Evolutionary conservation across 2,888 invertebrate species (phyloP).

Genomic region (Clivina fossor): DNA sequence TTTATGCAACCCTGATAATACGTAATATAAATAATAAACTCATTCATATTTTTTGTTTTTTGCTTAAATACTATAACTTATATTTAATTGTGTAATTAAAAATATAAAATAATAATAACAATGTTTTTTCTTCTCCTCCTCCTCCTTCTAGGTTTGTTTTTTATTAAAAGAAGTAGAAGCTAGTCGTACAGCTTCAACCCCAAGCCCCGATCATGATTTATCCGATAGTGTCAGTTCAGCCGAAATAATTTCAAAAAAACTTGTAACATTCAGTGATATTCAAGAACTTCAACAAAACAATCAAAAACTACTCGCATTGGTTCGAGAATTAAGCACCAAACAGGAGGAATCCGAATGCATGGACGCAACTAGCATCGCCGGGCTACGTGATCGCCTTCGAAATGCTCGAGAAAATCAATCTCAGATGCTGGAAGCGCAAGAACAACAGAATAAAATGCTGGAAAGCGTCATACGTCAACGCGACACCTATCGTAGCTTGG

Average conservation of each 20-base stretch:
- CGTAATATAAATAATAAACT: too few relatives aligned
- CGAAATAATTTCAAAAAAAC: constrained; percentile 75
- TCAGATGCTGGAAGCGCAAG: constrained; percentile 74
- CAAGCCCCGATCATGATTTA: constrained; percentile 59
- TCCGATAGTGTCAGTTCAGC: constrained; percentile 62
- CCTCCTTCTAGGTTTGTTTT: constrained; percentile 61
- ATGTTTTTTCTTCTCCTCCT: too few relatives aligned
- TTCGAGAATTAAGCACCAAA: constrained; percentile 81
- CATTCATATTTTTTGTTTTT: too few relatives aligned
- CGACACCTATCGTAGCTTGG: constrained; percentile 84
- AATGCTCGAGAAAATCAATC: constrained; percentile 68
- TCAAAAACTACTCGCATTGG: constrained; percentile 77
- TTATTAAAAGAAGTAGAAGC: constrained; percentile 84
- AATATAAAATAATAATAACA: too few relatives aligned
- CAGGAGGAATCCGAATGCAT: constrained; percentile 78
- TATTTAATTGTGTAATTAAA: too few relatives aligned
- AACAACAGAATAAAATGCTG: constrained; percentile 80
- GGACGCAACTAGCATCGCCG: constrained; percentile 67
- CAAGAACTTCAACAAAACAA: constrained; percentile 89
- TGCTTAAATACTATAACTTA: too few relatives aligned
- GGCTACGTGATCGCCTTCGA: constrained; percentile 69
- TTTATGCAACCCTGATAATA: too few relatives aligned
- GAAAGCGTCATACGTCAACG: constrained; percentile 79
- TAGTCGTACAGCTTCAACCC: constrained; percentile 68
- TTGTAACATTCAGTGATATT: constrained; percentile 88